phyloP scores from a whole-genome alignment of 2,797 vertebrate species.

The Margarornis squamiger region DNA sequence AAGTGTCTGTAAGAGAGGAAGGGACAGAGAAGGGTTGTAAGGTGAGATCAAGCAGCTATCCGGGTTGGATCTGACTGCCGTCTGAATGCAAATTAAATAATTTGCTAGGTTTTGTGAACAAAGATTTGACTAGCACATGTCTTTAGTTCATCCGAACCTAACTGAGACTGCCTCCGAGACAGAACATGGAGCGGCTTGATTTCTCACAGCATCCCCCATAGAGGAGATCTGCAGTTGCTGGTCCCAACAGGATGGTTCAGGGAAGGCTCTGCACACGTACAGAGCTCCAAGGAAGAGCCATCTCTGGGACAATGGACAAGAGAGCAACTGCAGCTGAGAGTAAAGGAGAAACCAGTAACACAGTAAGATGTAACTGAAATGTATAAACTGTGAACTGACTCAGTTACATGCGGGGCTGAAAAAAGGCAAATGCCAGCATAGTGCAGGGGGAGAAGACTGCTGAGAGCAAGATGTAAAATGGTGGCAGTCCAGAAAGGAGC shows the following conservation, averaged over 20 bases:
- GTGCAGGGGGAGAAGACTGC: not conserved
- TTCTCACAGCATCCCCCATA: not conserved
- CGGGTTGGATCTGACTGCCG: not conserved
- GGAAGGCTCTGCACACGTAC: not conserved
- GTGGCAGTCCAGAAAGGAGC: not conserved
- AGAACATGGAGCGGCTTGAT: not conserved
- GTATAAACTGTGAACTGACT: not conserved
- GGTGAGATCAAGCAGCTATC: not conserved
- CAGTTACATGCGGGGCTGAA: fast-evolving
- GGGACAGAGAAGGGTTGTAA: not conserved
- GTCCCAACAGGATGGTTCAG: not conserved
- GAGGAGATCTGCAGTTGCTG: not conserved
- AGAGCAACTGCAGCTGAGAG: not conserved
- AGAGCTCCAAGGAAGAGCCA: not conserved
- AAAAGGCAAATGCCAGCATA: not conserved
- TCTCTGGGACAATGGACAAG: not conserved
- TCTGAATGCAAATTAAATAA: not conserved
- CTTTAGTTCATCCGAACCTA: not conserved
- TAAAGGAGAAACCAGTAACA: not conserved
- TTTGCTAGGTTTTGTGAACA: not conserved
- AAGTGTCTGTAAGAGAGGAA: not conserved
- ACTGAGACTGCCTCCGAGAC: not conserved
- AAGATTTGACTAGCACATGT: not conserved
- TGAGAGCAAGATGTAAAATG: not conserved
- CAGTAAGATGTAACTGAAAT: not conserved